Base-by-base conservation (phyloP, 2,888 invertebrate species). In the Orchesellides sinensis region DNA sequence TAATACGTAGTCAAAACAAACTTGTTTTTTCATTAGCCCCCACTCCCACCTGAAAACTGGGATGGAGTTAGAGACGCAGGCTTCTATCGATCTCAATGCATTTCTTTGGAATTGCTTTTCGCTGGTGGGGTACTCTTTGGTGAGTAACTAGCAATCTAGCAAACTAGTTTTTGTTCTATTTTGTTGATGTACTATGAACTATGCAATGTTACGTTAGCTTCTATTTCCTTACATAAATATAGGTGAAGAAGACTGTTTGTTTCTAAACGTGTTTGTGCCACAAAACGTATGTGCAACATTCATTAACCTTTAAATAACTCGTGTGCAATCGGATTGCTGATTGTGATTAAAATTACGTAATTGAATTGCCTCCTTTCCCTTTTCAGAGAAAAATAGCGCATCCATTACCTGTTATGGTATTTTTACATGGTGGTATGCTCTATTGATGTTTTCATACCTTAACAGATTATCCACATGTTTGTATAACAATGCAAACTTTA, bases 71-170 rank as follows among this genome's bases (percentile, higher is more conserved):
- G 75, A 47, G 85, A 84, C 72, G 84, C 77, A 2, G 69, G 69
- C 3, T 65, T 56, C 10, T 84, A 80, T 14, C 10, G 83, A 49
- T 68, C 83, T 56, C 77, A 75, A 35, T 85, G 85, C 27, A 49
- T 85, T n/a, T 79, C 82, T 1, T 6, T 81, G 6, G 84, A 85
- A 29, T 19, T 83, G 4, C 35, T 85, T 2, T 75, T 84, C 25
- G 29, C 83, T 17, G 68, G 81, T 4, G 79, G 81, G 6, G 21
- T 49, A 1, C 40, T 83, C 0, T 83, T 74, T 47, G 85, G 85
- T 8, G 10, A 25, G 32, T 6, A 32, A 32, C 10, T n/a, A n/a
- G n/a, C n/a, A n/a, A n/a, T n/a, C n/a, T n/a, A n/a, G 32, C 5
- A 17, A 66, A 63, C 52, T 72, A 78, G n/a, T 83, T 73, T 25